Conservation (phyloP, 1,140 invertebrate genomes). For the Belonocnema kinseyi region DNA sequence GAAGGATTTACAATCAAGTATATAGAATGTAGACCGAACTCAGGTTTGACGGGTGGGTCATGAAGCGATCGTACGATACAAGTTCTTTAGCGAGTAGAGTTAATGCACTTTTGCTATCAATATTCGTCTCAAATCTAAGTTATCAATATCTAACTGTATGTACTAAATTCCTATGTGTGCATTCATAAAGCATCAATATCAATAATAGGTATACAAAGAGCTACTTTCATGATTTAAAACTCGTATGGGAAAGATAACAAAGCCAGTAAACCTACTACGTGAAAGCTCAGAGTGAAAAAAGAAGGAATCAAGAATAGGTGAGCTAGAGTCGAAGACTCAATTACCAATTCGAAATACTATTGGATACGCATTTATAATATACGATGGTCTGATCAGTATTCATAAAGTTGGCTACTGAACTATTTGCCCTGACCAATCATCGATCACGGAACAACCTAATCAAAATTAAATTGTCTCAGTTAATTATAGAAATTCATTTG, state of each 20-base stretch:
- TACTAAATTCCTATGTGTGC: too few species aligned
- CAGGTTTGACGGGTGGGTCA: not conserved
- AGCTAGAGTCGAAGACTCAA: not conserved
- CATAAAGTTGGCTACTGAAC: constrained; percentile 3
- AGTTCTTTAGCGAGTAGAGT: not conserved
- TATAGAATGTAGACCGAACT: not conserved
- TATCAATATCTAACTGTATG: too few species aligned
- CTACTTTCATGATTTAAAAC: constrained; percentile 23
- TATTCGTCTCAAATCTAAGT: not conserved
- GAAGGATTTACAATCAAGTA: not conserved
- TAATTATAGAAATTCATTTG: constrained; percentile 4
- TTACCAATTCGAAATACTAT: not conserved
- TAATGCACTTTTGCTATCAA: not conserved
- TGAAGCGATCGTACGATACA: not conserved
- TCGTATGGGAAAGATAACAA: not conserved
- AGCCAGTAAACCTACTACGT: not conserved
- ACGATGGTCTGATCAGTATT: constrained; percentile 2
- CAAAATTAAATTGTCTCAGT: not conserved
- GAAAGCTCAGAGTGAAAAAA: not conserved
- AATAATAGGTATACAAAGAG: not conserved
- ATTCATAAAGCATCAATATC: not conserved
- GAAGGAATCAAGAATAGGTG: not conserved
- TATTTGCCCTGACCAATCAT: not conserved
- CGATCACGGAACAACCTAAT: not conserved
- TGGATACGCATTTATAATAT: not conserved